Evolutionary conservation across 2,888 invertebrate genomes (phyloP).

Genomic region (Baronia brevicornis): DNA sequence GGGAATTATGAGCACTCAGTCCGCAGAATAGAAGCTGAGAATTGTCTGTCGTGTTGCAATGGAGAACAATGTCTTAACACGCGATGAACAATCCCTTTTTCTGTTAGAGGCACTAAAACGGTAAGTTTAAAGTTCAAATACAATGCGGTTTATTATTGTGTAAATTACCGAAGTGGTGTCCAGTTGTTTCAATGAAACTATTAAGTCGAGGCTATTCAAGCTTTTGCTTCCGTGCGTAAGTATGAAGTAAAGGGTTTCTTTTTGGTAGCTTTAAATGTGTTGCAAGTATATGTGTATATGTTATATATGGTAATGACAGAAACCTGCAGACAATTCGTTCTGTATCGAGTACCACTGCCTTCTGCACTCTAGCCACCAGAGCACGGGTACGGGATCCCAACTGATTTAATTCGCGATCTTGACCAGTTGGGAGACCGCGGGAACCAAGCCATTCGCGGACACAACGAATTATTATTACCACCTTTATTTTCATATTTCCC

Average conservation of each 20-base stretch:
- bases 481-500: too few species aligned
- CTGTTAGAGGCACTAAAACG: constrained; percentile 12
- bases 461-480: too few species aligned
- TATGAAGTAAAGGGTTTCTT: too few species aligned
- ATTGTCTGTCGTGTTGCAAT: constrained; percentile 12
- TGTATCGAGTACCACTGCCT: constrained; percentile 1
- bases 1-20: constrained; percentile 12
- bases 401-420: too few species aligned
- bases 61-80: constrained; percentile 14
- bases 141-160: constrained; percentile 10
- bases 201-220: too few species aligned
- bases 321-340: background rate
- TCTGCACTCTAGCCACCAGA: background rate
- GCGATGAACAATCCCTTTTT: constrained; percentile 9
- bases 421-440: too few species aligned
- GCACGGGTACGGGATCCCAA: background rate
- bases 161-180: too few species aligned
- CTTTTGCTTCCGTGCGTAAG: too few species aligned
- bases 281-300: too few species aligned
- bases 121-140: constrained; percentile 10
- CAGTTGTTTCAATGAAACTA: too few species aligned
- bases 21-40: constrained; percentile 4
- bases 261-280: too few species aligned
- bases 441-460: too few species aligned
- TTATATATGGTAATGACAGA: background rate